Evolutionary conservation across 1,140 invertebrate genomes (phyloP), one percentile per base, ranked within the genome.

Genomic region (Temnothorax curvispinosus): DNA sequence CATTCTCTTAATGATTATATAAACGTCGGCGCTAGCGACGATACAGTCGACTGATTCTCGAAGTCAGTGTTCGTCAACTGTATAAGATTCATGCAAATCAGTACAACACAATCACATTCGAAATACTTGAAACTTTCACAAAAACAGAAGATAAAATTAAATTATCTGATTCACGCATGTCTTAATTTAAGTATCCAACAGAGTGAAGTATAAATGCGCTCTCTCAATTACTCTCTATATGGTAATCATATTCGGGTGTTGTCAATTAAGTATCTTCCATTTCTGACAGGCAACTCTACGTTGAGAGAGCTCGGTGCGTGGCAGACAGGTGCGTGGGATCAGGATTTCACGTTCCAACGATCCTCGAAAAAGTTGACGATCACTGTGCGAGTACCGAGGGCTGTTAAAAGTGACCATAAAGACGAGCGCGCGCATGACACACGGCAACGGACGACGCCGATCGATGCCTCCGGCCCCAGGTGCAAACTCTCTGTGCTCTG

Each of bases 401-500:
- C 69, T 38, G 69, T 84, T 84, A 84, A 84, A 75, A 84, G 67
- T 74, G 71, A 84, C 41, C 80, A 18, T 84, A 84, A 84, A 84
- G 80, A 41, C 69, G 32, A 84, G 54, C 54, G 69, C 41, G 13
- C 80, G 69, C 80, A 75, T 62, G 80, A 84, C 80, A 84, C 80
- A 84, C 54, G 47, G 80, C 80, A 84, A 84, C 18, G 69, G 62
- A 81, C 65, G 78, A 58, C 71, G 64, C 32, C 80, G 41, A 84
- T 84, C 80, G 80, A 75, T 84, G 80, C 80, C 80, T 47, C 38
- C 80, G 80, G 80, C 80, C 69, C 80, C 80, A 84, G 80, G 80
- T 84, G 80, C 80, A 84, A 84, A 75, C 69, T 84, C 80, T 84
- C 80, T n/a, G 80, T 84, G 80, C 80, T 62, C 80, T 50, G 80